Evolutionary conservation across 2,113 vertebrate species (phyloP), one percentile per base, ranked within the genome.

Genomic region (Falcunculus frontatus): DNA sequence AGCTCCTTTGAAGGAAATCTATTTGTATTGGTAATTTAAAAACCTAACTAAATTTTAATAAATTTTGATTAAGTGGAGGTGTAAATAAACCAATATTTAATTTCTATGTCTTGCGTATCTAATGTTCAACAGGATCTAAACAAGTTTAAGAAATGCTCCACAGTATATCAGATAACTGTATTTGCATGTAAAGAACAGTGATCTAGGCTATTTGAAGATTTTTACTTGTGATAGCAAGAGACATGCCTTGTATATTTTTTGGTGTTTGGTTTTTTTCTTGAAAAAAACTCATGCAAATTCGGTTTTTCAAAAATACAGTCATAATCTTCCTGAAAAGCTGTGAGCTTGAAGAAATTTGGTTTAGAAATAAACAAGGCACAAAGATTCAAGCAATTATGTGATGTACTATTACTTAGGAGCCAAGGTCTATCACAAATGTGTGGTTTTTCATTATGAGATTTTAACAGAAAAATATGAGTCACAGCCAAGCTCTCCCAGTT

Each of bases 401-500:
- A 90, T 68, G 21, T 78, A 30, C 63, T 93, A 5, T 77, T 94
- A 85, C 79, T 74, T 82, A 85, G 30, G 23, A 91, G 50, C 63
- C 90, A 90, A 84, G 42, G 55, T 90, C 79, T 93, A 22, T 86
- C 75, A 95, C 47, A 90, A 90, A 86, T 52, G 42, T 68, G 44
- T 84, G n/a, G 4, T 50, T 81, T 95, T 89, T 86, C 55, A 14
- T 91, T 37, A 60, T 49, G 64, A 87, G 72, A 78, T 92, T 88
- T 93, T 82, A 90, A 88, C 29, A 94, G 83, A 80, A 96, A 93
- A 94, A 86, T 85, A 19, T 69, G 72, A 93, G 44, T 92, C 83
- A 78, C 64, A 93, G 85, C 55, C 88, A 94, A 93, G 44, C 47
- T 90, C 79, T 88, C 49, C 49, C 68, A 46, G 33, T 39, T 95